Percentiles rank a stretch among this genome's conserved stretches.
phyloP scores from a whole-genome alignment of 2,888 invertebrate species.

The Troides aeacus region DNA sequence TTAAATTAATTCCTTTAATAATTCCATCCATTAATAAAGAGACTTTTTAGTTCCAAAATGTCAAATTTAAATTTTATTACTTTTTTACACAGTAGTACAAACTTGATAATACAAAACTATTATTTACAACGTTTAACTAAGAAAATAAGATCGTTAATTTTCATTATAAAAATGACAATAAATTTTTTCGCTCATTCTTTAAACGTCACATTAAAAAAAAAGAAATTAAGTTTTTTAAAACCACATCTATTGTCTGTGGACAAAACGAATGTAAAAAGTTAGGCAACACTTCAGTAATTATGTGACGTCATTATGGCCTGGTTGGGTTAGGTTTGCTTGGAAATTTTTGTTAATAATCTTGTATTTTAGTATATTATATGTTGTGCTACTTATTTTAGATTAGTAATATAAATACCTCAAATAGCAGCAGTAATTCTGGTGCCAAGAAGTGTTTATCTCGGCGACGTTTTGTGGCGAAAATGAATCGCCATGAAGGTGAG shows the following conservation, averaged over 20 bases:
- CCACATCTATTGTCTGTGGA: conserved; percentile 9
- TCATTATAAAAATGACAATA: not conserved
- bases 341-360: conserved; percentile 83
- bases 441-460: conserved; percentile 71
- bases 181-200: not conserved
- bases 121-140: not conserved
- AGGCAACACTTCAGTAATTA: conserved; percentile 55
- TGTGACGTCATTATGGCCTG: conserved; percentile 84
- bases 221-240: not conserved
- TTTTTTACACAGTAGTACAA: not conserved
- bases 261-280: conserved; percentile 22
- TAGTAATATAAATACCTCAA: conserved; percentile 77
- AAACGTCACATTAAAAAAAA: no score
- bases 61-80: conserved; percentile 2
- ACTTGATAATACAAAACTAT: not conserved
- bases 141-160: not conserved
- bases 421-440: conserved; percentile 72
- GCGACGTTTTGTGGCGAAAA: conserved; percentile 81
- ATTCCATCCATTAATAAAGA: no score
- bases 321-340: conserved; percentile 86
- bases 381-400: conserved; percentile 79
- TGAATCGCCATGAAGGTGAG: conserved; percentile 98
- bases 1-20: no score
- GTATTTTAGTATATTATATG: conserved; percentile 82
- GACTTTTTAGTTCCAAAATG: conserved; percentile 9